Evolutionary conservation across 1,140 invertebrate genomes (phyloP).

Genomic region (Idris sp.): DNA sequence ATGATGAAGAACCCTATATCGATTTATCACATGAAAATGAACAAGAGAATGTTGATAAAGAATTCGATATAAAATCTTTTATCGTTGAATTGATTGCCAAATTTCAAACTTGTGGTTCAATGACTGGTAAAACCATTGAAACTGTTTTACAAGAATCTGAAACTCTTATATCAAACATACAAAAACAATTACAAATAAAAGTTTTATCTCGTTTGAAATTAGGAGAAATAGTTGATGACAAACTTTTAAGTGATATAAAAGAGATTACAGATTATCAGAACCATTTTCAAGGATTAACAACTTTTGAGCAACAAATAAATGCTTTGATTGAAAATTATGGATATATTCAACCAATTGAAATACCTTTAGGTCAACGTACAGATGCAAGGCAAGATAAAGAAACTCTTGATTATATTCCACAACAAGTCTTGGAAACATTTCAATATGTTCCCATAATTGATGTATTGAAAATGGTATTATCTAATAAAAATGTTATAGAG

Average conservation of each 20-base stretch:
- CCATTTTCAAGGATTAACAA: conserved; percentile 40
- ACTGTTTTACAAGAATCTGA: conserved; percentile 35
- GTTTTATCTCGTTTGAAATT: conserved; percentile 10
- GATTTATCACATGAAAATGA: too few relatives aligned
- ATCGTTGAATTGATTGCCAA: conserved; percentile 38
- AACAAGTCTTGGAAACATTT: conserved; percentile 17
- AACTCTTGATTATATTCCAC: conserved; percentile 25
- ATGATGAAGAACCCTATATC: too few relatives aligned
- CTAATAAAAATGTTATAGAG: conserved; percentile 5
- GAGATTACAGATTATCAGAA: conserved; percentile 21
- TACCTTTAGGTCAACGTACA: conserved; percentile 35
- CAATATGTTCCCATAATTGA: conserved; percentile 26
- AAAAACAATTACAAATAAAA: conserved; percentile 22
- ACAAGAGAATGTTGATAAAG: conserved; percentile 10
- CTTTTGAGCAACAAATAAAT: conserved; percentile 41
- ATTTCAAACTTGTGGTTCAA: conserved; percentile 28
- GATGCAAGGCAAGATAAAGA: conserved; percentile 19
- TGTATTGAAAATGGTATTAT: conserved; percentile 10
- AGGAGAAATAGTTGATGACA: conserved; percentile 15
- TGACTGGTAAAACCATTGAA: conserved; percentile 28
- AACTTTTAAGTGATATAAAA: conserved; percentile 15
- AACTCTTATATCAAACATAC: conserved; percentile 8
- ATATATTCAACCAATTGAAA: conserved; percentile 37
- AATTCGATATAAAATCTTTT: conserved; percentile 19
- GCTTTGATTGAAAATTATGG: conserved; percentile 30